These are phyloP conservation scores for Drosophila kohkoa DNA, from an alignment of 1,140 invertebrate species.

Conservation along the genomic window DNA sequence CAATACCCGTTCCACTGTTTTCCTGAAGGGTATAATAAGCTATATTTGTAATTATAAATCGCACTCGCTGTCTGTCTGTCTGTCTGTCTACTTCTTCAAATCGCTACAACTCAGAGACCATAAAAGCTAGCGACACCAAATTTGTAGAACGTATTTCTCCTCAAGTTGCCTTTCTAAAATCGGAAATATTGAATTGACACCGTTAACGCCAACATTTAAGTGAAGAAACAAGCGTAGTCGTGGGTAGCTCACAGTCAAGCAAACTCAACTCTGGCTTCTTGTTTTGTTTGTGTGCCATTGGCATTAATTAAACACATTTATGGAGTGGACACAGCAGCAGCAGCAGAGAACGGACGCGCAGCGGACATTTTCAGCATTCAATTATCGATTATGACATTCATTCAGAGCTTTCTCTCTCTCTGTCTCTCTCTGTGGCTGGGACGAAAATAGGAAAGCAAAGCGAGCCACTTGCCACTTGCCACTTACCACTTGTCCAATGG, in stretches of 20 bases:
- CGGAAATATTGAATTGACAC: too few species aligned
- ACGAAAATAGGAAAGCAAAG: slow-evolving; percentile 67
- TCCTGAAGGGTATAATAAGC: too few species aligned
- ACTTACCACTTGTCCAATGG: slow-evolving; percentile 17
- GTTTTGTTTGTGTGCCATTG: slow-evolving; percentile 59
- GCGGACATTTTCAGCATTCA: slow-evolving; percentile 77
- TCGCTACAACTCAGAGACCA: too few species aligned
- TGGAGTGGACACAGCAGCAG: slow-evolving; percentile 41
- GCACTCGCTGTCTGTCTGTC: not conserved
- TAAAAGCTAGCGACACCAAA: too few species aligned
- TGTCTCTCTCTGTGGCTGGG: slow-evolving; percentile 20
- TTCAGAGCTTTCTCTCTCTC: slow-evolving; percentile 61
- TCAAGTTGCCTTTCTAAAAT: too few species aligned
- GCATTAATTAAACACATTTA: slow-evolving; percentile 82
- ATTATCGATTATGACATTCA: slow-evolving; percentile 83
- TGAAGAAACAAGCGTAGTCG: too few species aligned
- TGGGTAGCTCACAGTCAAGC: too few species aligned
- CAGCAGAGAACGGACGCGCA: slow-evolving; percentile 16
- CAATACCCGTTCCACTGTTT: not conserved
- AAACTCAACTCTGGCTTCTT: not conserved
- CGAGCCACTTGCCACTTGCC: slow-evolving; percentile 44
- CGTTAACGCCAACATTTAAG: too few species aligned
- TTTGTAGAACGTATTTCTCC: too few species aligned
- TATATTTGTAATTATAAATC: too few species aligned
- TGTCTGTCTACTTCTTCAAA: not conserved